Conservation (phyloP, 2,888 invertebrate species). For the Sepioteuthis lessoniana region DNA sequence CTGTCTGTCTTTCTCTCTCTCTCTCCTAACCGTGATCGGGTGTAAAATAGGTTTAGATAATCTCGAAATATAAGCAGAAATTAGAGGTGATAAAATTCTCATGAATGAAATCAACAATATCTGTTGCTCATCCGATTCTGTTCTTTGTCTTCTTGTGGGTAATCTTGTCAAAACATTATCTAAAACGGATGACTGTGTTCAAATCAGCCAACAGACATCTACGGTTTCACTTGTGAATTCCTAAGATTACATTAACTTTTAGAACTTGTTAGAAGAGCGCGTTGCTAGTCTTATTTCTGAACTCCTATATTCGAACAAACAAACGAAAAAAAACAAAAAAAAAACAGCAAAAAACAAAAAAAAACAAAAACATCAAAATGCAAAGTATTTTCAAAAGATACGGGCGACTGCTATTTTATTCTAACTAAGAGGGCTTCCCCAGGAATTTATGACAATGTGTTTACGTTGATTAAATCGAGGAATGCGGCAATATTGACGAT, state of each 20-base stretch:
- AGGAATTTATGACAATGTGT: no score
- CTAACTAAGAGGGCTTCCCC: no score
- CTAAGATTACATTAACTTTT: neutral
- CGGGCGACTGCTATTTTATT: no score
- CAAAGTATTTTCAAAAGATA: no score
- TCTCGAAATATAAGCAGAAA: neutral
- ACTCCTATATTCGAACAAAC: no score
- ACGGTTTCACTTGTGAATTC: neutral
- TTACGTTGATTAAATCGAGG: no score
- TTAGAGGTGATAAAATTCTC: neutral
- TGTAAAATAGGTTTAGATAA: neutral
- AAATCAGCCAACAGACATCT: neutral
- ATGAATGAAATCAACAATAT: neutral
- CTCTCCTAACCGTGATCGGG: neutral
- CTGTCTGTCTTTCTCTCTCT: neutral
- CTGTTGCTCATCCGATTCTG: neutral
- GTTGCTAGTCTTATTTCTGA: no score
- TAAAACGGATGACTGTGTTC: neutral
- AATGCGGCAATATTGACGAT: no score
- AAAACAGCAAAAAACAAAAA: no score
- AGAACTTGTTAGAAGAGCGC: neutral
- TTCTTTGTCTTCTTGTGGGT: neutral
- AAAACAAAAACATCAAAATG: no score
- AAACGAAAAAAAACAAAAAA: no score
- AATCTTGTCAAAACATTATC: neutral